These are phyloP conservation scores for Mesembrinibis cayennensis DNA, from an alignment of 2,113 vertebrate genomes.

Conservation along the genomic window DNA sequence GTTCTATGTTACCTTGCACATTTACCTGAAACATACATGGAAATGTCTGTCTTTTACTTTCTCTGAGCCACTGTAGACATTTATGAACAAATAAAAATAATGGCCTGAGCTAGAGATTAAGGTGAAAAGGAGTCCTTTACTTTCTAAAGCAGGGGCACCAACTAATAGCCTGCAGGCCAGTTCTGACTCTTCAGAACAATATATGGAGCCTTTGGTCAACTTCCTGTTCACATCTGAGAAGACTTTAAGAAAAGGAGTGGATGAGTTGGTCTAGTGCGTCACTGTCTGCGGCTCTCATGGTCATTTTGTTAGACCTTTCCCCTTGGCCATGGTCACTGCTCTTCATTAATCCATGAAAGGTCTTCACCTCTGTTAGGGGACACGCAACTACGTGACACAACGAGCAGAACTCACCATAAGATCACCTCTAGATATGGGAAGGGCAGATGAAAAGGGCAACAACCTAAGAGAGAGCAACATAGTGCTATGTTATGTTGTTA, in stretches of 20 bases:
- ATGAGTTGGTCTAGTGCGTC: neutral
- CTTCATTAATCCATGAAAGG: neutral
- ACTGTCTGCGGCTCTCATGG: neutral
- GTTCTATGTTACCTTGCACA: neutral
- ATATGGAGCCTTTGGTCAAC: neutral
- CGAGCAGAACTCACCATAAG: neutral
- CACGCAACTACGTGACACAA: neutral
- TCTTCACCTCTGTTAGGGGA: neutral
- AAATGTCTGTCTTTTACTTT: neutral
- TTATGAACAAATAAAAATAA: neutral
- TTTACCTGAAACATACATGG: neutral
- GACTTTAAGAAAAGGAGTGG: neutral
- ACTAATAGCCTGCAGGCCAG: neutral
- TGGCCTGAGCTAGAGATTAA: neutral
- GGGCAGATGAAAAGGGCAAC: neutral
- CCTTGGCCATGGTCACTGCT: neutral
- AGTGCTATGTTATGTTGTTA: rapidly evolving
- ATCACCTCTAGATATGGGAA: neutral
- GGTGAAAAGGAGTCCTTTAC: neutral
- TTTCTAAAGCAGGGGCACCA: neutral
- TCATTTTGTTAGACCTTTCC: neutral
- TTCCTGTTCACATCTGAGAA: neutral
- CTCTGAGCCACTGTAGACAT: neutral
- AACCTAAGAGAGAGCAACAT: neutral
- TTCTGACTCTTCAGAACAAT: neutral